Base-by-base conservation (phyloP, 2,888 invertebrate genomes). In the Agonopterix subpropinquella region DNA sequence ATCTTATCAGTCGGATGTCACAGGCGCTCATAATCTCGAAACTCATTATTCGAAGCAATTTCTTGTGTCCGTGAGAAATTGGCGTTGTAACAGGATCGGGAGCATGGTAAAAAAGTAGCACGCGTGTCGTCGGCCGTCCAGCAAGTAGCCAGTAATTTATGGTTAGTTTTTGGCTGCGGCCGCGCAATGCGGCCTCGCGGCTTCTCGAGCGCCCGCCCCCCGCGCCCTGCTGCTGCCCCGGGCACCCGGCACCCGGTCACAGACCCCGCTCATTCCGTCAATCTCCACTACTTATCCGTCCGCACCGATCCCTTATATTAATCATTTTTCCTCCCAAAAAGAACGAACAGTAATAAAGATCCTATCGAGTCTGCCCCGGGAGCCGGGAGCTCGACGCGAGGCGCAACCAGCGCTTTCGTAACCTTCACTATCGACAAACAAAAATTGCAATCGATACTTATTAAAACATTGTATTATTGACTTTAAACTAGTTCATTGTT, bases 141-240 rank as follows among this genome's bases (percentile, higher is more conserved):
- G 78, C 88, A 81, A 88, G 87, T 82, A 77, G 83, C 78, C 80
- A 71, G 87, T 89, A 89, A 89, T 89, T 89, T 88, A 89, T 89
- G 89, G 88, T 89, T 89, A 89, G 88, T 88, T 89, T 89, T 88
- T 86, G 89, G 87, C 75, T 74, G 83, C 77, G 76, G 67, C 75
- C 60, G 77, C 77, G 87, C 85, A 86, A 85, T 13, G 42, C 42
- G 8, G 86, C 81, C 81, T 77, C 80, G 76, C 83, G 77, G 84
- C 86, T 85, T 55, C 70, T 65, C 68, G 62, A 57, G 61, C 55
- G 57, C 64, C 64, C 62, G 50, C 60, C 48, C 62, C 57, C 60
- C 58, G 57, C 59, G 53, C 54, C 54, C 62, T 64, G 64, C 67
- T 61, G 66, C 28, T 28, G 28, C 28, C 28, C 7, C 28, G 28